Evolutionary conservation across 1,140 invertebrate species (phyloP).

Genomic region (Caenorhabditis elegans): DNA sequence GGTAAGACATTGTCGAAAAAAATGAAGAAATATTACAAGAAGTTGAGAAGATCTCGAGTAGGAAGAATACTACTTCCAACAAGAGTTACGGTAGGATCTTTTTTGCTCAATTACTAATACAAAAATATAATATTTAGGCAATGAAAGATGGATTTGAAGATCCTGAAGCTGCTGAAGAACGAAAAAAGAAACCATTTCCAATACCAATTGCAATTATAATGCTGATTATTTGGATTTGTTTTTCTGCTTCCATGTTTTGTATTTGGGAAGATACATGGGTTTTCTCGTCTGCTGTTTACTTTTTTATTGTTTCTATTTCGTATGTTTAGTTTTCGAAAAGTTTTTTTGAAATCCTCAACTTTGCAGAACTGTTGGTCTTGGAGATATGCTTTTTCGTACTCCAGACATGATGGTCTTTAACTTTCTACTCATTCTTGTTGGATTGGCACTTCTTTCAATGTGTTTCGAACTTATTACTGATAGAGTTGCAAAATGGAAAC

Average conservation of each 20-base stretch:
- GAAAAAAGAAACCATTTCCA: slow-evolving; percentile 53
- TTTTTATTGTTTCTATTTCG: slow-evolving; percentile 66
- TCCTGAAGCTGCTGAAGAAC: slow-evolving; percentile 38
- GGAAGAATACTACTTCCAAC: background rate
- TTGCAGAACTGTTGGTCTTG: slow-evolving; percentile 61
- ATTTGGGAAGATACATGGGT: slow-evolving; percentile 65
- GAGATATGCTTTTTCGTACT: slow-evolving; percentile 61
- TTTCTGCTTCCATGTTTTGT: slow-evolving; percentile 58
- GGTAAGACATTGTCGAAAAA: background rate
- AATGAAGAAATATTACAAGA: slow-evolving; percentile 30
- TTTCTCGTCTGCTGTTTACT: slow-evolving; percentile 62
- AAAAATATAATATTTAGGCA: slow-evolving; percentile 26
- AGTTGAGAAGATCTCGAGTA: background rate
- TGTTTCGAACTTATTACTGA: slow-evolving; percentile 60
- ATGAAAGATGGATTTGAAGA: slow-evolving; percentile 11
- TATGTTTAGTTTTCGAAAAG: background rate
- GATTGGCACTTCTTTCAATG: slow-evolving; percentile 65
- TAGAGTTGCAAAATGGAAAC: background rate
- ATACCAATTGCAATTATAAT: slow-evolving; percentile 61
- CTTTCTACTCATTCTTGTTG: slow-evolving; percentile 63
- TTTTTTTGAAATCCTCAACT: slow-evolving; percentile 30
- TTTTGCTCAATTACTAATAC: background rate
- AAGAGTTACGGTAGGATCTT: background rate
- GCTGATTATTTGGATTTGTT: slow-evolving; percentile 61
- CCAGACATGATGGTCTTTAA: slow-evolving; percentile 65